Conservation (phyloP, 2,797 vertebrate genomes). For the Schizopygopsis pylzovi region DNA sequence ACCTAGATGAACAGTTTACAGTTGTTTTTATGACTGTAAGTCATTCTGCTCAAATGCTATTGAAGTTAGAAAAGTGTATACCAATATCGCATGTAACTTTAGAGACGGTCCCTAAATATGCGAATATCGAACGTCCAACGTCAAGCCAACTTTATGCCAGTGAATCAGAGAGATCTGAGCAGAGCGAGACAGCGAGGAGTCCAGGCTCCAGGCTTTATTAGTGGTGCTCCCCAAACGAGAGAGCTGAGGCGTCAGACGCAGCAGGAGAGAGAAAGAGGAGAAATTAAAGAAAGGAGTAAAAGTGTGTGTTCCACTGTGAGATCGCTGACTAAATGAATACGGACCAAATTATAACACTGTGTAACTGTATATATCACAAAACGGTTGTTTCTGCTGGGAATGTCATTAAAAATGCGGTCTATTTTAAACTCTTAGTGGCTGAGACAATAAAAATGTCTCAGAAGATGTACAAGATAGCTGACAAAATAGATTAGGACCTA, state of each 20-base stretch:
- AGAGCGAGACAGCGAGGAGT: slow-evolving; percentile 74
- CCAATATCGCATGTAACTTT: too few relatives aligned
- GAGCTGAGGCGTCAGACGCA: slow-evolving; percentile 73
- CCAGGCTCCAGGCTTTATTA: slow-evolving; percentile 81
- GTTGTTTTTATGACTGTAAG: too few relatives aligned
- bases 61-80: too few relatives aligned
- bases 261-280: slow-evolving; percentile 64
- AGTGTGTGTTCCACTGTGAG: slow-evolving; percentile 13
- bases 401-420: neutral
- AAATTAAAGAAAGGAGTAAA: slow-evolving; percentile 52
- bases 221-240: slow-evolving; percentile 72
- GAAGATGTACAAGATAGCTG: too few relatives aligned
- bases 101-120: too few relatives aligned
- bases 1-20: too few relatives aligned
- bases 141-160: too few relatives aligned
- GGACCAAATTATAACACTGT: neutral
- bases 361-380: neutral
- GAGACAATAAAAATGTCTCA: neutral
- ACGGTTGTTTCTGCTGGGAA: neutral
- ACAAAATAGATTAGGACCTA: neutral
- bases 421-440: neutral
- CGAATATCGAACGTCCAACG: too few relatives aligned
- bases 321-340: neutral
- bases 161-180: slow-evolving; percentile 57
- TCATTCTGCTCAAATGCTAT: too few relatives aligned